Conservation (phyloP, 1,140 invertebrate species). For the Trichonephila clavata region DNA sequence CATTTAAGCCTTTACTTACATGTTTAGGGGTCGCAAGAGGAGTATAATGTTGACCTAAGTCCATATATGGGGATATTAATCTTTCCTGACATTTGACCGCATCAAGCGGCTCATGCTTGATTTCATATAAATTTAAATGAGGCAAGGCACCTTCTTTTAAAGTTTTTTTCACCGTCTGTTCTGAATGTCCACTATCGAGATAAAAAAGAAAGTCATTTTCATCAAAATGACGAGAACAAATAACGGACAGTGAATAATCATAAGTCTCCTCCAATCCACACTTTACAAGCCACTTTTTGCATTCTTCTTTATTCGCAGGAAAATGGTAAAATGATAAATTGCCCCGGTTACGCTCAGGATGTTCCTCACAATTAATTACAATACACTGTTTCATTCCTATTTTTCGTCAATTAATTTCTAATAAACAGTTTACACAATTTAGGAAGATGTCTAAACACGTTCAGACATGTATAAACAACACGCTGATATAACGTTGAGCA, state of each 20-base stretch:
- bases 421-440: background rate
- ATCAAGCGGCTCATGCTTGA: background rate
- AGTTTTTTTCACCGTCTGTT: background rate
- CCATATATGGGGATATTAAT: too few species aligned
- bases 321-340: background rate
- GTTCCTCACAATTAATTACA: background rate
- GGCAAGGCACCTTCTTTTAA: background rate
- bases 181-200: too few species aligned
- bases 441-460: background rate
- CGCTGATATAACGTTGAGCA: too few species aligned
- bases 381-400: background rate
- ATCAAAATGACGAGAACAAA: background rate
- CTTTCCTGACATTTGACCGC: background rate
- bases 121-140: background rate
- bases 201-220: background rate
- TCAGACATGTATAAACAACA: background rate
- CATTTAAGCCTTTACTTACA: too few species aligned
- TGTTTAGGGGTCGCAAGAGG: too few species aligned
- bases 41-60: too few species aligned
- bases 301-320: background rate
- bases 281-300: constrained; percentile 4
- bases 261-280: background rate
- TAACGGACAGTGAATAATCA: background rate
- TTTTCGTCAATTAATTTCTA: background rate
- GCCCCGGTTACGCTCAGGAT: background rate